Evolutionary conservation across 2,888 invertebrate species (phyloP), one percentile per base, ranked within the genome.

Genomic region (Agriopis marginaria): DNA sequence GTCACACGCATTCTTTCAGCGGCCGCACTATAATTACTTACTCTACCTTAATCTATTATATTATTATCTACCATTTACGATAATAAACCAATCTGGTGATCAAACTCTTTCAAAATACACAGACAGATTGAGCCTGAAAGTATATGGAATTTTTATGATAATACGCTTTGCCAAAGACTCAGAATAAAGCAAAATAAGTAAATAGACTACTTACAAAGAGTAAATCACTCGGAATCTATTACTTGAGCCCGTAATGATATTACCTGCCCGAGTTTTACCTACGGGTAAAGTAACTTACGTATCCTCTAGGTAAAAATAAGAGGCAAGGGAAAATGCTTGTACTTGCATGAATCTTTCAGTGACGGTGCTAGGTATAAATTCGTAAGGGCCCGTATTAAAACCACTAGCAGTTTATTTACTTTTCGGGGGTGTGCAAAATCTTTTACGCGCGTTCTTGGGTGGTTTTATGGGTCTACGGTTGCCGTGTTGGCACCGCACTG

Each of bases 341-440:
- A 63, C 73, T 56, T 54, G 66, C 69, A 73, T 82, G 77, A 83
- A 83, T 83, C 81, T 80, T 82, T 80, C 73, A 80, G 73, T 64
- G 70, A 73, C 44, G 55, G 66, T 54, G 71, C 61, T 63, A 75
- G 70, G 74, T 75, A 76, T 78, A 74, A 68, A 70, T 78, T 78
- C 78, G 72, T 68, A 74, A 81, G 75, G 73, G 74, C 61, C 68
- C 72, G 70, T 77, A 78, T 79, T 77, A 75, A 76, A 72, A 75
- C 77, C 63, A 80, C 76, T 75, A 74, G 68, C 74, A 76, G 75
- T 82, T 79, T 82, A 79, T 81, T 79, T 77, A 79, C 70, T 79
- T 75, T 75, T 76, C 32, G 53, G 40, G 32, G 59, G 64, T 62
- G 55, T 44, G 61, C 63, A 56, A 71, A 67, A 67, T 67, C 61